Conservation (phyloP, 2,888 invertebrate species). For the Iphiclides podalirius region DNA sequence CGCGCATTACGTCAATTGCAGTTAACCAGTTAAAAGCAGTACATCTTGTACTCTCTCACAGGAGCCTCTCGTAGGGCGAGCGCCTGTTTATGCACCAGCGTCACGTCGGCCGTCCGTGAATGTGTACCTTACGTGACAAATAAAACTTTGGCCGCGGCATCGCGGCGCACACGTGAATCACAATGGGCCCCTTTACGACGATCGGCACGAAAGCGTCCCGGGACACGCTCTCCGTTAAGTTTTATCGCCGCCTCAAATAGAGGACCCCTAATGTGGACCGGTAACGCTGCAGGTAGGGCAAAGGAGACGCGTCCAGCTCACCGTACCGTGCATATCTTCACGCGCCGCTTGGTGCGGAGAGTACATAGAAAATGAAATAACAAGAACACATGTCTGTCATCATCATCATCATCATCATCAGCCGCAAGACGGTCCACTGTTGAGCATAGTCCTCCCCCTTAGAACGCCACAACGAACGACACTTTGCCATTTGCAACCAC, state of each 20-base stretch:
- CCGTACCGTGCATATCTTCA: background rate
- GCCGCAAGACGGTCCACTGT: too few relatives aligned
- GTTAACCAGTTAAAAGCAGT: background rate
- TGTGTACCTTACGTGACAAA: slow-evolving; percentile 24
- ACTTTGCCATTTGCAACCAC: too few relatives aligned
- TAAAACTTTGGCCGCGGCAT: slow-evolving; percentile 21
- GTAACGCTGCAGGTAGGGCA: background rate
- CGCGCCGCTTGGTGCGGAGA: too few relatives aligned
- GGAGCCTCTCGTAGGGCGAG: background rate
- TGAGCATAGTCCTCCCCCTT: too few relatives aligned
- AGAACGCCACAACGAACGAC: too few relatives aligned
- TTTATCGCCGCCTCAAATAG: slow-evolving; percentile 27
- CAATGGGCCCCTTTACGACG: slow-evolving; percentile 31
- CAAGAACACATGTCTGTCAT: too few relatives aligned
- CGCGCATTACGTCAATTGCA: background rate
- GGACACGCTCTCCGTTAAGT: slow-evolving; percentile 35
- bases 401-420: too few relatives aligned
- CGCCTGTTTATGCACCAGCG: slow-evolving; percentile 10
- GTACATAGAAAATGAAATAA: too few relatives aligned
- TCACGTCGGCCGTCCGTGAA: slow-evolving; percentile 15
- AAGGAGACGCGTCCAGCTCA: background rate
- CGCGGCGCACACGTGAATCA: slow-evolving; percentile 29
- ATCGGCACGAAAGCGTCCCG: slow-evolving; percentile 23
- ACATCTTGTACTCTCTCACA: background rate
- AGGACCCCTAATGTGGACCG: background rate